phyloP scores from a whole-genome alignment of 2,113 vertebrate species.

The Leiothrix lutea region DNA sequence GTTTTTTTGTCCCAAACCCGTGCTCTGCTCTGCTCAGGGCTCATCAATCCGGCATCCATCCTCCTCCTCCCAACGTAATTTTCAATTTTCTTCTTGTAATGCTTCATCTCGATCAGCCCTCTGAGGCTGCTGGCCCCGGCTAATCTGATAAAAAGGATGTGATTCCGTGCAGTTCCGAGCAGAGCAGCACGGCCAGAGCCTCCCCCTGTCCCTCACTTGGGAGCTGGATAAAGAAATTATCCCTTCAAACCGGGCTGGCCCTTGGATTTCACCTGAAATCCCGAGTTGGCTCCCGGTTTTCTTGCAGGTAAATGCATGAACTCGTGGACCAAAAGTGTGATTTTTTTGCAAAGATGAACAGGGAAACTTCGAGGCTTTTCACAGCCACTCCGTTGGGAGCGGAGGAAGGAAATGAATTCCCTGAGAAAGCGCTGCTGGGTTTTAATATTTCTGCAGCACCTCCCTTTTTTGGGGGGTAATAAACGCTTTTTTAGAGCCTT shows the following conservation, averaged over 20 bases:
- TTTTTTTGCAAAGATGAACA: background rate
- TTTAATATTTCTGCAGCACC: background rate
- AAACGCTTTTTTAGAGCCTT: background rate
- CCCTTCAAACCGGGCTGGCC: background rate
- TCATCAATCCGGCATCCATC: background rate
- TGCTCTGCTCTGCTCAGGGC: background rate
- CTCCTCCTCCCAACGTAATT: background rate
- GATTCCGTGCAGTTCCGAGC: background rate
- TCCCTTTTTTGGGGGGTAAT: background rate
- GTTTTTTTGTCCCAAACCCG: background rate
- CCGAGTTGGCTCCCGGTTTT: background rate
- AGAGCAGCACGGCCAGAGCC: rapidly evolving
- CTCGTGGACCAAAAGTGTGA: rapidly evolving
- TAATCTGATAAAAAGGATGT: background rate
- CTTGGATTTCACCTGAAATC: background rate
- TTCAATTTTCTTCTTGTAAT: background rate
- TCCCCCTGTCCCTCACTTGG: background rate
- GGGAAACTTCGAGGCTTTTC: background rate
- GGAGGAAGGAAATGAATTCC: background rate
- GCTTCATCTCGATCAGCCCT: background rate
- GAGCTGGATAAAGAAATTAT: background rate
- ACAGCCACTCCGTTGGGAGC: rapidly evolving
- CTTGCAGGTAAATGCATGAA: background rate
- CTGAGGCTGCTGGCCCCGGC: background rate
- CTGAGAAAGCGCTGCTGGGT: background rate